Percentiles rank a stretch among this genome's conserved stretches.
phyloP scores from a whole-genome alignment of 1,140 invertebrate species.

The Drosophila triauraria region DNA sequence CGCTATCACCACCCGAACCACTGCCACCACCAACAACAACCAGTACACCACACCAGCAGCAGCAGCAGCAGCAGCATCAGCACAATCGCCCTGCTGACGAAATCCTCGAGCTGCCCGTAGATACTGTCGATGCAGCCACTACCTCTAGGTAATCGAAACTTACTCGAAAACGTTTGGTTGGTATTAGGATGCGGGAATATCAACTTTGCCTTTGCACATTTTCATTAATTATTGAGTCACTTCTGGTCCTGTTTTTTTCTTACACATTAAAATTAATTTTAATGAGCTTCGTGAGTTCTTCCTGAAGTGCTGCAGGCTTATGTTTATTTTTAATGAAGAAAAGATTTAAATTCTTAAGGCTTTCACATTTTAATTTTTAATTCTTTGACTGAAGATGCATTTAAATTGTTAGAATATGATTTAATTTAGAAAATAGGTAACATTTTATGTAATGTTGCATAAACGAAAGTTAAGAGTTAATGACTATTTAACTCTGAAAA shows the following conservation, averaged over 20 bases:
- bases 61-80: slow-evolving; percentile 65
- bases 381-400: no score
- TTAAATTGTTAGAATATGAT: no score
- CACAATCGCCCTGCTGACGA: slow-evolving; percentile 56
- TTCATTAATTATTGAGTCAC: background rate
- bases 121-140: slow-evolving; percentile 74
- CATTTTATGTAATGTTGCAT: no score
- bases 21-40: slow-evolving; percentile 65
- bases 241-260: background rate
- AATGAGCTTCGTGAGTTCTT: background rate
- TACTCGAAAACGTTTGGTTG: background rate
- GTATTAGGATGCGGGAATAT: background rate
- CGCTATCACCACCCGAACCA: slow-evolving; percentile 76
- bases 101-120: slow-evolving; percentile 77
- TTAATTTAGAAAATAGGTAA: no score
- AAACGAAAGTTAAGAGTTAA: no score
- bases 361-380: no score
- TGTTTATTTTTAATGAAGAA: background rate
- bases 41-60: slow-evolving; percentile 68
- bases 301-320: background rate
- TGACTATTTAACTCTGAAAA: no score
- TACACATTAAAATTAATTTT: background rate
- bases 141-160: slow-evolving; percentile 71
- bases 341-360: background rate
- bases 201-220: background rate